Base-by-base conservation (phyloP, 1,140 invertebrate species). In the Bombus confusus region DNA sequence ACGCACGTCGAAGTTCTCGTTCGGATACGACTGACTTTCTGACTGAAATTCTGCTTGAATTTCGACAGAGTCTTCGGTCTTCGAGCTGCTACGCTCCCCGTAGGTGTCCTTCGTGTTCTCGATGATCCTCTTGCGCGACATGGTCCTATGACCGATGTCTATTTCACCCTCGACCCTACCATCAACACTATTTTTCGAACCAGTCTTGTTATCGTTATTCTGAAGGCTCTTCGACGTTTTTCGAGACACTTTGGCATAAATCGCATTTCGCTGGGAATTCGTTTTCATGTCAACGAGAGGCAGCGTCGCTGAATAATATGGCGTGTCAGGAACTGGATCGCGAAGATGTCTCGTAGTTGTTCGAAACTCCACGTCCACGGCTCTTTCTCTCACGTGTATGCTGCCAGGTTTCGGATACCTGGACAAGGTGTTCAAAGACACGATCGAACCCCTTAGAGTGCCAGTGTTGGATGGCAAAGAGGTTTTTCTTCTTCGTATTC, bases 41-140 rank as follows among this genome's bases (percentile, higher is more conserved):
- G 81, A 83, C 12, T 1, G 62, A 77, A 52, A 83, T 77, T 83
- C 77, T 9, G 52, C 18, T 31, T 37, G 83, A 72, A 72, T n/a
- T 39, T 83, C 81, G 28, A 8, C 75, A 59, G 82, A 84, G 75
- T 84, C 82, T 25, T 52, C 76, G 8, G 31, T 34, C 8, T 39
- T 82, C 3, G 39, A 47, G 18, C 47, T 52, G 0, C 47, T 52
- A 22, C 47, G 47, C 18, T 52, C 47, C 22, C 47, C 47, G 47
- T 52, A 52, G 47, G 47, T 2, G 47, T 93, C 91, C 31, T 87
- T 87, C 1, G 83, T 90, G 57, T 94, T 94, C 39, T 88, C 89
- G 80, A 95, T 93, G 59, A 95, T 95, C 57, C 92, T 90, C 9
- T 90, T 92, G 5, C 94, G 87, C 18, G 94, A 95, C 87, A 95